phyloP scores from a whole-genome alignment of 1,140 invertebrate species.

The Sycobia sp. region DNA sequence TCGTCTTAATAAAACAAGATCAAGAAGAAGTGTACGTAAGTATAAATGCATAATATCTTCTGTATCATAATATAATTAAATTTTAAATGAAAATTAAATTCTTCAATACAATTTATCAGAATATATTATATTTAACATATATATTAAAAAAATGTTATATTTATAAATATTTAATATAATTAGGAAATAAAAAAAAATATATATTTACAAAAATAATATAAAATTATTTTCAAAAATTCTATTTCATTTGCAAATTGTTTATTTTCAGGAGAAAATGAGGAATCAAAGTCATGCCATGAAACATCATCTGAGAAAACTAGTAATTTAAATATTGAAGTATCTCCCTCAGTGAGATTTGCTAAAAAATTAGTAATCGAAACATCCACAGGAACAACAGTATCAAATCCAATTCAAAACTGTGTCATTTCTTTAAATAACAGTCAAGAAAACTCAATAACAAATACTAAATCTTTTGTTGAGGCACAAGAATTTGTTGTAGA shows the following conservation, averaged over 20 bases:
- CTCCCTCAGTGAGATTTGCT: constrained; percentile 55
- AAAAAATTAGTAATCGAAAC: constrained; percentile 54
- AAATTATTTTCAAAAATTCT: background rate
- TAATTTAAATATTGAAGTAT: constrained; percentile 41
- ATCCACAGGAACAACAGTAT: constrained; percentile 27
- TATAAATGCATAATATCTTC: no score
- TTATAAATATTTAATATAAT: background rate
- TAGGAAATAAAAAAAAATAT: background rate
- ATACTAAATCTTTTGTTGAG: constrained; percentile 10
- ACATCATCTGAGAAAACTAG: constrained; percentile 32
- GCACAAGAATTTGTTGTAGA: constrained; percentile 11
- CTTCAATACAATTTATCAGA: background rate
- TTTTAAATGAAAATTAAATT: background rate
- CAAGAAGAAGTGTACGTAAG: constrained; percentile 50
- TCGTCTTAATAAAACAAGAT: constrained; percentile 51
- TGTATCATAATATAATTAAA: no score
- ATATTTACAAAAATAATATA: background rate
- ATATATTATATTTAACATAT: background rate
- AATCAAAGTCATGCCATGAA: constrained; percentile 56
- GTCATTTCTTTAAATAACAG: background rate
- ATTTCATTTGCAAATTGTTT: background rate
- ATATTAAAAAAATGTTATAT: background rate
- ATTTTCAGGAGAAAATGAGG: constrained; percentile 46
- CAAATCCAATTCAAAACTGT: background rate
- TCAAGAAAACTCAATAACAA: background rate